phyloP scores from a whole-genome alignment of 1,140 invertebrate genomes.

The Cotesia glomerata region DNA sequence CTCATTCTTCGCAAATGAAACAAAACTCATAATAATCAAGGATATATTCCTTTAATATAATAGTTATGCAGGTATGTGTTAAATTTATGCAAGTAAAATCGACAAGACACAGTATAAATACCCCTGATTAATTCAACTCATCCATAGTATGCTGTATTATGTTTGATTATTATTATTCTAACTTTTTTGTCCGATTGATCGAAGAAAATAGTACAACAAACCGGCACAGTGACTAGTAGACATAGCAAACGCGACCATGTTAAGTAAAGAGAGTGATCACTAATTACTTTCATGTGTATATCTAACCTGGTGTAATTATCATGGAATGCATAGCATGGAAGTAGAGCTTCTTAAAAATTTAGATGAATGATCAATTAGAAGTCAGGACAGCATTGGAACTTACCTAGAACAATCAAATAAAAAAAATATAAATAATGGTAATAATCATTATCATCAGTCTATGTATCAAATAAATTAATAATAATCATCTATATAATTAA shows the following conservation, averaged over 20 bases:
- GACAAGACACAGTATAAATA: background rate
- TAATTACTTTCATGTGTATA: conserved; percentile 34
- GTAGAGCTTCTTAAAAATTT: conserved; percentile 26
- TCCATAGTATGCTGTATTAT: background rate
- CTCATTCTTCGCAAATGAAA: too few relatives aligned
- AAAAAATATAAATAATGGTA: background rate
- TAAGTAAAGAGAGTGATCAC: conserved; percentile 28
- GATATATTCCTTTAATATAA: conserved; percentile 23
- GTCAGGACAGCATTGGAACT: conserved; percentile 38
- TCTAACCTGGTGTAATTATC: conserved; percentile 40
- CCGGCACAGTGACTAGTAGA: conserved; percentile 11
- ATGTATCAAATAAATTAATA: too few relatives aligned
- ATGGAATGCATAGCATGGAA: conserved; percentile 34
- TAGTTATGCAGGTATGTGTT: conserved; percentile 4
- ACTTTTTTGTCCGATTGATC: conserved; percentile 12
- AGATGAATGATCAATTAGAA: conserved; percentile 27
- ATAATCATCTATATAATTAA: too few relatives aligned
- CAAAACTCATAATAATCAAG: background rate
- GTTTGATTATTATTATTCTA: background rate
- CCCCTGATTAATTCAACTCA: background rate
- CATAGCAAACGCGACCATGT: conserved; percentile 6
- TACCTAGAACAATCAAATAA: conserved; percentile 47
- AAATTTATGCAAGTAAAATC: conserved; percentile 14
- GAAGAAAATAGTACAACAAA: conserved; percentile 18
- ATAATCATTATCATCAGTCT: too few relatives aligned